Evolutionary conservation across 1,140 invertebrate genomes (phyloP), one percentile per base, ranked within the genome.

Genomic region (Leptopilina boulardi): DNA sequence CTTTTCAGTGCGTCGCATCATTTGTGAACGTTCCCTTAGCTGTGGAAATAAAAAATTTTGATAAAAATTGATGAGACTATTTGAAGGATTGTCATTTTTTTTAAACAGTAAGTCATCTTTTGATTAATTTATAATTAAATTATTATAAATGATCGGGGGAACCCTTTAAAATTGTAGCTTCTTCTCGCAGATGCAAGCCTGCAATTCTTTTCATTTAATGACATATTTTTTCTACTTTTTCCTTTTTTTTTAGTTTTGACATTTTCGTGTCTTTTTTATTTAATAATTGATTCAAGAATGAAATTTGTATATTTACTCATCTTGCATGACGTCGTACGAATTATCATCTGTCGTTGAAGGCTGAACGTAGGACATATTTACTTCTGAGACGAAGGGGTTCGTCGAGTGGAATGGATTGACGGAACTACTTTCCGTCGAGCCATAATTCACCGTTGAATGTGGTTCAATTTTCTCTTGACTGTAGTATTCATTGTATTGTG

Each of bases 361-460:
- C 51, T 91, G 90, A 0, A 91, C 89, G 66, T 86, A 56, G 5
- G 84, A 83, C 3, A 89, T 76, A 59, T 77, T 90, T 1, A 91
- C 76, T 41, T 88, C 86, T 38, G 80, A 87, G 38, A 80, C 84
- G 73, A 91, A 91, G 2, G 90, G 90, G 79, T 91, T 91, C 30
- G 89, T 90, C 70, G 90, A 90, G 71, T 86, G 85, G 78, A 91
- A 91, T 18, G 90, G 90, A 80, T 91, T 90, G 72, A 74, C 88
- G 38, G 79, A 76, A 38, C 83, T 86, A n/a, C 73, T 87, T n/a
- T 88, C 86, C 11, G 87, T 91, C 18, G 90, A 87, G 23, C 90
- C 90, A 66, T 91, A 91, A 77, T 83, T 90, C 4, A 86, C 86
- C 19, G 84, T 44, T 42, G 80, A 75, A 18, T 75, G 41, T 13